phyloP scores from a whole-genome alignment of 2,888 invertebrate species.

The Leptopilina syphax region DNA sequence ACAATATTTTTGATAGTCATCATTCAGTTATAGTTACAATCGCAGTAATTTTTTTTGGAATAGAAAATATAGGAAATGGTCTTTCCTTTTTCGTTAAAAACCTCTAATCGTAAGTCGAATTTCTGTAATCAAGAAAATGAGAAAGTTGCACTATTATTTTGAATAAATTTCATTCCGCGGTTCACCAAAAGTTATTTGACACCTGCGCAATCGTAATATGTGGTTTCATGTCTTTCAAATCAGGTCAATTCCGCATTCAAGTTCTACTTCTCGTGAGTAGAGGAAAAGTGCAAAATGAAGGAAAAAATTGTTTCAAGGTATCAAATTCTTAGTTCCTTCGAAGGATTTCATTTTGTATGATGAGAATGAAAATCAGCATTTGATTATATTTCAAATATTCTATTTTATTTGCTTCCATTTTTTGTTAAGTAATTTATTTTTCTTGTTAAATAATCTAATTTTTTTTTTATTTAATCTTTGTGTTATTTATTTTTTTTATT shows the following conservation, averaged over 20 bases:
- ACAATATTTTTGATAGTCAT: too few species aligned
- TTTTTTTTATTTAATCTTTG: too few species aligned
- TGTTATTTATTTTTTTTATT: not conserved
- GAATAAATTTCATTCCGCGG: conserved; percentile 4
- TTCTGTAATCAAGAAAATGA: not conserved
- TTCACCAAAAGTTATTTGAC: conserved; percentile 23
- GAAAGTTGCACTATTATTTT: not conserved
- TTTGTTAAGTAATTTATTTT: too few species aligned
- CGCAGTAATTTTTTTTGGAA: not conserved
- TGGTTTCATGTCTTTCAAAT: conserved; percentile 3
- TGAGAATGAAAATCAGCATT: too few species aligned
- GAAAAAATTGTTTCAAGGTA: not conserved
- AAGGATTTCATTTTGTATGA: too few species aligned
- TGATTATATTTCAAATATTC: too few species aligned
- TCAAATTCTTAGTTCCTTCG: too few species aligned
- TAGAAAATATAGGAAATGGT: not conserved
- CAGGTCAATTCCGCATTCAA: conserved; percentile 11
- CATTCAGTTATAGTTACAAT: too few species aligned
- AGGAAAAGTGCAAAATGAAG: not conserved
- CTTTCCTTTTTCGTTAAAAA: not conserved
- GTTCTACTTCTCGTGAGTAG: not conserved
- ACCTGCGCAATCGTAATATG: not conserved
- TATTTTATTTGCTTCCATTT: too few species aligned
- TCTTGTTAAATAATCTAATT: too few species aligned
- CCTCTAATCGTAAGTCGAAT: not conserved